These are phyloP conservation scores for Trypoxylon attenuatum DNA, from an alignment of 2,888 invertebrate genomes.

Conservation along the genomic window DNA sequence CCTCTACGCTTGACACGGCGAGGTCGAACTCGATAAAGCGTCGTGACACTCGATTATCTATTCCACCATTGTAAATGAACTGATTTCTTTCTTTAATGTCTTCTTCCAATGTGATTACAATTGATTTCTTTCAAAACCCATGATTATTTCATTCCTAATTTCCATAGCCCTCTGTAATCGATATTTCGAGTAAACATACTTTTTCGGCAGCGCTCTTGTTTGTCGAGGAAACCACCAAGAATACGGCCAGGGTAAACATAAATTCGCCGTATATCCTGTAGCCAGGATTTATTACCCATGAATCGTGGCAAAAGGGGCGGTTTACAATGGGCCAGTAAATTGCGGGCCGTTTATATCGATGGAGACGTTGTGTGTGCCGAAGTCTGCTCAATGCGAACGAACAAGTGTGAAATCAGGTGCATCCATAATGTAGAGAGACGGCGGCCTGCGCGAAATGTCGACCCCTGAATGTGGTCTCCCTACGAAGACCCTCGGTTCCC, in stretches of 20 bases:
- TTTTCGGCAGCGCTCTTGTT: background rate
- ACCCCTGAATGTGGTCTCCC: constrained; percentile 26
- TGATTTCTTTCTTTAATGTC: no score
- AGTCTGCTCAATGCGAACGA: constrained; percentile 60
- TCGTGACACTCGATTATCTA: no score
- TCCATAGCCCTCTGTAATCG: no score
- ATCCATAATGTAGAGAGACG: constrained; percentile 67
- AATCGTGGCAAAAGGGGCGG: constrained; percentile 52
- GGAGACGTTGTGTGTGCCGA: constrained; percentile 59
- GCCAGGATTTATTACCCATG: constrained; percentile 61
- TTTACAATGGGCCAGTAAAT: constrained; percentile 68
- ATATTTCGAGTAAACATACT: no score
- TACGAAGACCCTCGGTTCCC: constrained; percentile 9
- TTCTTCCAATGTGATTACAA: no score
- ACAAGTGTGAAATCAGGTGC: constrained; percentile 74
- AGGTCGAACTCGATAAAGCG: no score
- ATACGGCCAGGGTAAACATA: constrained; percentile 47
- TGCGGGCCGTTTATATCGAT: constrained; percentile 62
- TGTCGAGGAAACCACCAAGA: constrained; percentile 22
- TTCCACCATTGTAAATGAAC: no score
- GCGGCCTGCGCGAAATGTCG: constrained; percentile 25
- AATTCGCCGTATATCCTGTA: constrained; percentile 52
- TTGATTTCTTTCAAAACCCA: no score
- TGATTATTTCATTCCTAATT: no score
- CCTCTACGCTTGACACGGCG: background rate